Evolutionary conservation across 2,113 vertebrate genomes (phyloP).

Genomic region (Phaethon lepturus): DNA sequence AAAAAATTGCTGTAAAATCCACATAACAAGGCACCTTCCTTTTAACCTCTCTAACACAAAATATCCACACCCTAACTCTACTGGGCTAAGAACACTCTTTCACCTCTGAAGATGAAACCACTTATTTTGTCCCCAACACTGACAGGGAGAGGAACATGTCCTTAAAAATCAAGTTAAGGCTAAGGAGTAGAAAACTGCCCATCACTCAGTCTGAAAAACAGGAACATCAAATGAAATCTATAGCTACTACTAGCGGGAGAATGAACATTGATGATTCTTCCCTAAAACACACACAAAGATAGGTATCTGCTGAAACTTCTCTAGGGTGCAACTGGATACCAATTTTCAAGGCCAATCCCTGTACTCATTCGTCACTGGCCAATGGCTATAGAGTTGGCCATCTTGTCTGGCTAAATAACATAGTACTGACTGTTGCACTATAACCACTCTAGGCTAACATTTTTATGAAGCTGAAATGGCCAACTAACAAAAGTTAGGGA

Average conservation of each 20-base stretch:
- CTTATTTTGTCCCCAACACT: background rate
- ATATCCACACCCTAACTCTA: background rate
- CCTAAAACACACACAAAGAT: background rate
- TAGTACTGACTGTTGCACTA: background rate
- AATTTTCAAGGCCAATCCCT: background rate
- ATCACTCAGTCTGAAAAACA: background rate
- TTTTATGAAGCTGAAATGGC: background rate
- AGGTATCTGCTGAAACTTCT: background rate
- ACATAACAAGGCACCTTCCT: background rate
- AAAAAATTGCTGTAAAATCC: background rate
- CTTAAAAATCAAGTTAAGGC: background rate
- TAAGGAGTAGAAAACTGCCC: background rate
- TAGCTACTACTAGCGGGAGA: background rate
- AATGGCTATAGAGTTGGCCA: background rate
- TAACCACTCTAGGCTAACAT: background rate
- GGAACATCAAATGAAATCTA: background rate
- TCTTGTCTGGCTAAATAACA: background rate
- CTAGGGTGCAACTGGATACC: background rate
- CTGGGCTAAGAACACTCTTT: background rate
- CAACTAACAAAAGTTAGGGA: background rate
- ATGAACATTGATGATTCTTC: background rate
- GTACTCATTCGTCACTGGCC: background rate
- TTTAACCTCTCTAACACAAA: background rate
- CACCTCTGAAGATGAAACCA: background rate
- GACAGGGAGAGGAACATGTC: background rate